Evolutionary conservation across 2,113 vertebrate species (phyloP).

Genomic region (Thermophis baileyi): DNA sequence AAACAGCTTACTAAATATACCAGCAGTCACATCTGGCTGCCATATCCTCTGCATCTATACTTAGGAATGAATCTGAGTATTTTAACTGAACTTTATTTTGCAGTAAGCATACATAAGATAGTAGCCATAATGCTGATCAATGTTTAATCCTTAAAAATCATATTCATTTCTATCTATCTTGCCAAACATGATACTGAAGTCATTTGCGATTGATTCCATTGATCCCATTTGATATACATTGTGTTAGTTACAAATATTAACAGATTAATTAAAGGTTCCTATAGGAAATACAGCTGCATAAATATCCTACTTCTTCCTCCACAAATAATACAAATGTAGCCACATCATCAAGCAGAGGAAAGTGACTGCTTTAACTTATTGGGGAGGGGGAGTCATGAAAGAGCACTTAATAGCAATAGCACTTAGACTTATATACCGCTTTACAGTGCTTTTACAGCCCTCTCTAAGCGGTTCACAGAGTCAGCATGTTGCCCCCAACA

Average conservation of each 20-base stretch:
- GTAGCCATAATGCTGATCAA: background rate
- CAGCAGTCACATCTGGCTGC: accelerated
- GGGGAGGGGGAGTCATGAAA: background rate
- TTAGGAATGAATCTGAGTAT: background rate
- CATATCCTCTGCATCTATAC: background rate
- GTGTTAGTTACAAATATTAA: background rate
- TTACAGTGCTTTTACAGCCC: too few species aligned
- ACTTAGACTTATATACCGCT: too few species aligned
- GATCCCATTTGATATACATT: background rate
- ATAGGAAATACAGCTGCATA: background rate
- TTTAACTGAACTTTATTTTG: background rate
- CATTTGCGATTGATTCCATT: background rate
- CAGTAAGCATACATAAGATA: background rate
- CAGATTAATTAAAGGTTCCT: background rate
- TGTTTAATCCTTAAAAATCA: background rate
- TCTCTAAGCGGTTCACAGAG: too few species aligned
- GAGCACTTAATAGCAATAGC: too few species aligned
- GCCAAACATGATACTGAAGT: background rate
- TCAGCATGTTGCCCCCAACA: too few species aligned
- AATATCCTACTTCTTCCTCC: background rate
- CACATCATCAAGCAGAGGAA: background rate
- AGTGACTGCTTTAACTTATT: background rate
- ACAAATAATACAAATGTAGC: background rate
- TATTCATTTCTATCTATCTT: background rate
- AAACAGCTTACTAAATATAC: background rate